Percentiles rank a stretch among this genome's conserved stretches.
phyloP scores from a whole-genome alignment of 1,140 invertebrate genomes.

The Hyposmocoma kahamanoa region DNA sequence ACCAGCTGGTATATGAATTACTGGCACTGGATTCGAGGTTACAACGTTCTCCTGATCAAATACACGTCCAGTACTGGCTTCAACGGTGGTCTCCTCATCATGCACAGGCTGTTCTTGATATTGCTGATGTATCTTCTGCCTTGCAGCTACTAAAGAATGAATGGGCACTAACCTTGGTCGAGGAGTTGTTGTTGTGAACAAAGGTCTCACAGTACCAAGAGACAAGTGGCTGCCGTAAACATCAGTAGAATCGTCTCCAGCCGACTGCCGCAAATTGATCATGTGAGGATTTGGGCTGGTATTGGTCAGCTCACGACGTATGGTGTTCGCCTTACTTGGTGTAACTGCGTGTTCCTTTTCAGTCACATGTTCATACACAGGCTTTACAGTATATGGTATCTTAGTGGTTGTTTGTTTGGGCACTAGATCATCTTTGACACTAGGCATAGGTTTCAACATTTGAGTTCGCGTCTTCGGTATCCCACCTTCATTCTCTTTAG shows the following conservation, averaged over 20 bases:
- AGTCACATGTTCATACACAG: constrained; percentile 64
- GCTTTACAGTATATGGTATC: constrained; percentile 59
- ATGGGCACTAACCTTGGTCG: constrained; percentile 63
- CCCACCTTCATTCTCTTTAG: constrained; percentile 38
- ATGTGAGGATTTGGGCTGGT: constrained; percentile 63
- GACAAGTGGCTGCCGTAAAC: constrained; percentile 78
- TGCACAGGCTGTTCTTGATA: constrained; percentile 62
- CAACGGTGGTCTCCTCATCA: constrained; percentile 63
- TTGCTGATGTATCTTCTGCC: constrained; percentile 60
- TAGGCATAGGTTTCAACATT: constrained; percentile 41
- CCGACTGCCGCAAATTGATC: constrained; percentile 69
- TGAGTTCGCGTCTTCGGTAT: constrained; percentile 38
- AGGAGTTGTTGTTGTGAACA: constrained; percentile 78
- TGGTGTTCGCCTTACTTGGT: constrained; percentile 41
- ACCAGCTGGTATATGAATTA: constrained; percentile 53
- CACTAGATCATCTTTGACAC: constrained; percentile 43
- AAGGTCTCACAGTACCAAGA: constrained; percentile 75
- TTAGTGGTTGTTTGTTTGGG: constrained; percentile 53
- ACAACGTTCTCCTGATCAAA: constrained; percentile 58
- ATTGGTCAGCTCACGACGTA: constrained; percentile 73
- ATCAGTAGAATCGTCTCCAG: constrained; percentile 77
- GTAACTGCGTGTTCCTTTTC: constrained; percentile 59
- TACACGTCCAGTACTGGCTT: constrained; percentile 64
- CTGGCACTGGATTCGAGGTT: constrained; percentile 61
- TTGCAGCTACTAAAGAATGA: constrained; percentile 52